A percentile compares a stretch with the other conserved stretches of the same genome.
Evolutionary conservation across 2,888 invertebrate genomes (phyloP).

Genomic region (Ischnura elegans): DNA sequence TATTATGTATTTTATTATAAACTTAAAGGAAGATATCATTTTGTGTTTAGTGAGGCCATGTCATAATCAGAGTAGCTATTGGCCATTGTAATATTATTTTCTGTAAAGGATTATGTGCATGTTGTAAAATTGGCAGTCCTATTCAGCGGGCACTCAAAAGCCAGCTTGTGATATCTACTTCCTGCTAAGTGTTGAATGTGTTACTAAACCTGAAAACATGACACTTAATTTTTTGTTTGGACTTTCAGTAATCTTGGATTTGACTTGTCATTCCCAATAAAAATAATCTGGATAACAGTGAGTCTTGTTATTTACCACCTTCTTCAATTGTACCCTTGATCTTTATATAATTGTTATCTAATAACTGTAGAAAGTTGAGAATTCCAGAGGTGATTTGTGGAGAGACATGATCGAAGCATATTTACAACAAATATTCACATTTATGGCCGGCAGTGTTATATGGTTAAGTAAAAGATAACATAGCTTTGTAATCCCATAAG

Average conservation of each 20-base stretch:
- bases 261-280: slow-evolving; percentile 65
- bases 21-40: slow-evolving; percentile 33
- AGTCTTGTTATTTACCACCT: neutral
- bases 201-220: slow-evolving; percentile 40
- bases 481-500: no score
- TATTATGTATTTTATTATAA: slow-evolving; percentile 61
- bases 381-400: no score
- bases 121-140: slow-evolving; percentile 59
- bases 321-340: no score
- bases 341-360: no score
- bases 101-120: slow-evolving; percentile 30
- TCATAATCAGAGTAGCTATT: neutral
- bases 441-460: no score
- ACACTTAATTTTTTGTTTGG: slow-evolving; percentile 43
- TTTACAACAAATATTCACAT: no score
- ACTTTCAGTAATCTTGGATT: slow-evolving; percentile 39
- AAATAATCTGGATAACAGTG: slow-evolving; percentile 33
- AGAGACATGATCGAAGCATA: no score
- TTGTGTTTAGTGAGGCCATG: slow-evolving; percentile 12
- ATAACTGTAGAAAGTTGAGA: no score
- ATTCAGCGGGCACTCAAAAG: slow-evolving; percentile 54
- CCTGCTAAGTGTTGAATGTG: slow-evolving; percentile 63
- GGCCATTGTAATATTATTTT: neutral
- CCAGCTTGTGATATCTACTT: slow-evolving; percentile 65
- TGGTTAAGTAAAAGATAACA: no score